These are phyloP conservation scores for Lasioglossum morio DNA, from an alignment of 2,888 invertebrate species.

Conservation along the genomic window DNA sequence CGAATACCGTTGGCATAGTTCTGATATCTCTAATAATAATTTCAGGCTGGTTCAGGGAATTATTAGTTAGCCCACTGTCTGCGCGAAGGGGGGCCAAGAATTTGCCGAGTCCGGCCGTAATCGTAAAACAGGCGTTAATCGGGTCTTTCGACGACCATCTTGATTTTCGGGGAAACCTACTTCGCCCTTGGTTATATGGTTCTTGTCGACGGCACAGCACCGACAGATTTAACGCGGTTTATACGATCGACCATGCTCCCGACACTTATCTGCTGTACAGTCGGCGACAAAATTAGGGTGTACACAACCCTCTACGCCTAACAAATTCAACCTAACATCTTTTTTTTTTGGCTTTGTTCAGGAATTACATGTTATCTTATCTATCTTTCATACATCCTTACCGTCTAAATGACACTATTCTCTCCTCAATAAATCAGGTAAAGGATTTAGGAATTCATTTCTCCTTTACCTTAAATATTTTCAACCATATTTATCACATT, in stretches of 20 bases:
- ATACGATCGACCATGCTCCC: background rate
- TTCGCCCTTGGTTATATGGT: slow-evolving; percentile 23
- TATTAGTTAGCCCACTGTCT: background rate
- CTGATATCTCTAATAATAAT: slow-evolving; percentile 34
- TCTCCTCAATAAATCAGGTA: no score
- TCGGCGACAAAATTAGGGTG: no score
- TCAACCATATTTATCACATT: no score
- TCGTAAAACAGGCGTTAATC: slow-evolving; percentile 17
- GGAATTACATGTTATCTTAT: no score
- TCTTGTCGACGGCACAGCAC: background rate
- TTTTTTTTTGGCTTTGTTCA: no score
- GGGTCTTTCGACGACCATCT: slow-evolving; percentile 13
- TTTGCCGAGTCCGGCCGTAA: background rate
- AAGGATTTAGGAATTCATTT: no score
- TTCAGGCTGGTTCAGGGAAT: slow-evolving; percentile 1
- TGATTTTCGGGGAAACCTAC: slow-evolving; percentile 23
- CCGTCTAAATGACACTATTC: no score
- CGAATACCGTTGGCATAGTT: slow-evolving; percentile 34
- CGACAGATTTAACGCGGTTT: slow-evolving; percentile 8
- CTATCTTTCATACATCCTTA: no score
- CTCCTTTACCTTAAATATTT: no score
- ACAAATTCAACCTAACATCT: no score
- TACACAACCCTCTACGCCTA: no score
- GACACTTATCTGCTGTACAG: background rate
- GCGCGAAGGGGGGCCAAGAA: background rate